Evolutionary conservation across 2,888 invertebrate genomes (phyloP), one percentile per base, ranked within the genome.

Genomic region (Drosophila helvetica): DNA sequence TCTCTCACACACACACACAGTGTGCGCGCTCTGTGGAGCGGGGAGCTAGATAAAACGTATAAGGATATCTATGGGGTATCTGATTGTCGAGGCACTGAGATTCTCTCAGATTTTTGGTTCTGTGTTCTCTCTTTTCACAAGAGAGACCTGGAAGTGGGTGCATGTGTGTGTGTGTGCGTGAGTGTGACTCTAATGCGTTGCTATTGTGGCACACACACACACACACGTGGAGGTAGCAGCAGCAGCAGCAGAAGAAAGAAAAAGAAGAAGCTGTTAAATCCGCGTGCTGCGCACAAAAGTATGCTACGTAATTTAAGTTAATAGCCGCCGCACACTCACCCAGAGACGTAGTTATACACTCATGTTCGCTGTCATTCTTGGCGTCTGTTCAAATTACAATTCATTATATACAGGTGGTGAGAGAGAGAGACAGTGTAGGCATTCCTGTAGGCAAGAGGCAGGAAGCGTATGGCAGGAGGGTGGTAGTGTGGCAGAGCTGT

Each of bases 281-380:
- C 74, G 68, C 73, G 60, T 38, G 67, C 65, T 22, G 61, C 83
- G 67, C 81, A 76, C 74, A 78, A 79, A 81, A 79, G 81, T 84
- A 81, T 83, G 85, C 83, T 81, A 76, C 69, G 79, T 81, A 84
- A 81, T 84, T 86, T 81, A 77, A 86, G 85, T 84, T 85, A 84
- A 84, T 86, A 86, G 78, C 85, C 62, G 65, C 63, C 65, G 66
- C 25, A 42, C 25, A 25, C 19, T 33, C 46, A 52, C 38, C 51
- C 18, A 48, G 45, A 46, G 6, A 10, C 51, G 47, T 6, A 22
- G 42, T 46, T 9, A 2, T 18, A 30, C 22, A 48, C 53, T 22
- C 22, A 42, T 53, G 27, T 52, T 38, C 63, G 46, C 53, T 69
- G 61, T 68, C 71, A 66, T 62, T 47, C 52, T 56, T 38, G 63